Evolutionary conservation across 2,888 invertebrate genomes (phyloP).

Genomic region (Euspilapteryx auroguttella): DNA sequence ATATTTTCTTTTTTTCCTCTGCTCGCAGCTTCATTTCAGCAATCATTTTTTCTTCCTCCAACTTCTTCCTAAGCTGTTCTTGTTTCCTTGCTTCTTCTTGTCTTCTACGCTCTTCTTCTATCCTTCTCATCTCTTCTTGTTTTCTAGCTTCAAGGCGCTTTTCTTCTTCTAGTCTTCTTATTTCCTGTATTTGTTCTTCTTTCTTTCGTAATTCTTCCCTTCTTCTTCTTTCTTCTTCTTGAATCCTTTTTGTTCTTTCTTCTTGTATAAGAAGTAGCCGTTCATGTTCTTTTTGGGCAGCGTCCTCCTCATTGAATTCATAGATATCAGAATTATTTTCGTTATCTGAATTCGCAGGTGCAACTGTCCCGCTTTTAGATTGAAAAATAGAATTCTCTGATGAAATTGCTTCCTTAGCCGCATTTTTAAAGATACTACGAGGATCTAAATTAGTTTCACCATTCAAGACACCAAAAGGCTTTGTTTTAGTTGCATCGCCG

Average conservation of each 20-base stretch:
- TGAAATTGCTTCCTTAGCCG: too few species aligned
- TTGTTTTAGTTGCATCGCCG: conserved; percentile 8
- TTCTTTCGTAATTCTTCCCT: conserved; percentile 9
- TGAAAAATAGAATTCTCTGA: conserved; percentile 31
- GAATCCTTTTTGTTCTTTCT: conserved; percentile 10
- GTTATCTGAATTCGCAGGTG: conserved; percentile 13
- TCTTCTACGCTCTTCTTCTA: conserved; percentile 17
- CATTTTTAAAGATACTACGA: conserved; percentile 37
- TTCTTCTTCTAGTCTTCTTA: conserved; percentile 10
- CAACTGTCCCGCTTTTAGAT: conserved; percentile 33
- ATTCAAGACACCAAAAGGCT: conserved; percentile 17
- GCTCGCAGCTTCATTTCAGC: conserved; percentile 29
- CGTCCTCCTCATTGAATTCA: conserved; percentile 27
- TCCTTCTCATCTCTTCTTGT: conserved; percentile 23
- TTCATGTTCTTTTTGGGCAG: conserved; percentile 16
- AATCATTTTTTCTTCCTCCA: conserved; percentile 27
- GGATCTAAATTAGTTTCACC: conserved; percentile 24
- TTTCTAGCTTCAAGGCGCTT: conserved; percentile 13
- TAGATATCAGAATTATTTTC: conserved; percentile 18
- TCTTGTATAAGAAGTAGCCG: conserved; percentile 17
- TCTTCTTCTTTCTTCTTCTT: conserved; percentile 3
- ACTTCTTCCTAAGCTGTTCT: conserved; percentile 16
- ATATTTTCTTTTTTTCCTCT: conserved; percentile 27
- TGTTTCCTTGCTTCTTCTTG: conserved; percentile 9
- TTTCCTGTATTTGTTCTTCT: conserved; percentile 12